phyloP scores from a whole-genome alignment of 2,888 invertebrate species.

The Endomychus coccineus region DNA sequence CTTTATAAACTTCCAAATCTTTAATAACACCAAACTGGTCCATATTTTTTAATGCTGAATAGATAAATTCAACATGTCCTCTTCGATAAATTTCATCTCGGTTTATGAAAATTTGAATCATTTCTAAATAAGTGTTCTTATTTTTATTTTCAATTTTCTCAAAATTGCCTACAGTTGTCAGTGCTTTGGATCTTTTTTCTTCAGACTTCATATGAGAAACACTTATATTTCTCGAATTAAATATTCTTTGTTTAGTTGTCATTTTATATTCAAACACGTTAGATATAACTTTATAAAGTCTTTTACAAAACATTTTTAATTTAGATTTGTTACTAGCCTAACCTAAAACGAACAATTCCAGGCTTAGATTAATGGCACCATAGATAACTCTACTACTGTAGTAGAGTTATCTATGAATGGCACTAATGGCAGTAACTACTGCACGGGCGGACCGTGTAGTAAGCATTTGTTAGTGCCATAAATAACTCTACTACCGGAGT shows the following conservation, averaged over 20 bases:
- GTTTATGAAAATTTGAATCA: conserved; percentile 66
- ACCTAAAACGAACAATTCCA: too few relatives aligned
- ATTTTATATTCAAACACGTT: background rate
- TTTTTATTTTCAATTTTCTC: conserved; percentile 49
- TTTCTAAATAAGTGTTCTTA: conserved; percentile 62
- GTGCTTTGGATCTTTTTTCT: conserved; percentile 29
- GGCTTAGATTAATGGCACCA: too few relatives aligned
- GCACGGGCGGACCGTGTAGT: too few relatives aligned
- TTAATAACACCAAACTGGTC: conserved; percentile 81
- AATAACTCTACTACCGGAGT: too few relatives aligned
- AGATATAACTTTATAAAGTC: background rate
- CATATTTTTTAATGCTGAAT: conserved; percentile 81
- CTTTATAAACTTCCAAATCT: conserved; percentile 81
- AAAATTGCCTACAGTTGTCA: conserved; percentile 47
- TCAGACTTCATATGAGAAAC: background rate
- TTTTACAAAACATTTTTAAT: conserved; percentile 1
- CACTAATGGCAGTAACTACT: too few relatives aligned
- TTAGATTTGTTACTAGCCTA: too few relatives aligned
- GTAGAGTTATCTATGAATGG: too few relatives aligned
- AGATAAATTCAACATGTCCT: conserved; percentile 92
- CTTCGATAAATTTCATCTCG: conserved; percentile 58
- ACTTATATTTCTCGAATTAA: background rate
- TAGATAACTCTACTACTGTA: too few relatives aligned
- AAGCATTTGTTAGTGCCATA: too few relatives aligned
- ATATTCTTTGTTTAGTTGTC: background rate